Conservation (phyloP, 1,140 invertebrate species). For the Rhyacophila brunnea region DNA sequence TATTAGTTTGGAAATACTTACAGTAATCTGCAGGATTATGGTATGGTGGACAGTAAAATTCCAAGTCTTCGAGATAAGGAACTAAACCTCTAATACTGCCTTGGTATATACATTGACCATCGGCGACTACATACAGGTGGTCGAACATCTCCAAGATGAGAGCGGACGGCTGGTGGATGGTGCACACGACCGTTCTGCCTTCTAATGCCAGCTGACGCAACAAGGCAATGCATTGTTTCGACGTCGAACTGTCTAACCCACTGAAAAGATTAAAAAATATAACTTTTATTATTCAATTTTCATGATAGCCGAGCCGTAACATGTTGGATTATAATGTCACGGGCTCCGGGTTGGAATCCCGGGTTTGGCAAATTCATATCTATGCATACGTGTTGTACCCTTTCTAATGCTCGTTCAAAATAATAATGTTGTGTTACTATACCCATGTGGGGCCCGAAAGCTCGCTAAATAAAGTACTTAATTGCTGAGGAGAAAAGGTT, state of each 20-base stretch:
- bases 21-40: slow-evolving; percentile 90
- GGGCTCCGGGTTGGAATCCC: no score
- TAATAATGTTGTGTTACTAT: no score
- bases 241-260: slow-evolving; percentile 87
- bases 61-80: slow-evolving; percentile 71
- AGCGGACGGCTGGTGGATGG: slow-evolving; percentile 90
- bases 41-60: slow-evolving; percentile 78
- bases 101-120: slow-evolving; percentile 81
- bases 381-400: no score
- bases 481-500: no score
- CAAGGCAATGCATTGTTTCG: slow-evolving; percentile 82
- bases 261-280: no score
- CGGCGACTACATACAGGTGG: slow-evolving; percentile 78
- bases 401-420: no score
- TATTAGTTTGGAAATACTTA: slow-evolving; percentile 60
- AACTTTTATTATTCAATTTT: no score
- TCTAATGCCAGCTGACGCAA: slow-evolving; percentile 80
- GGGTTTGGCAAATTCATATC: no score
- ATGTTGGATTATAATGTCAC: no score
- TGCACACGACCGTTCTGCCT: slow-evolving; percentile 88
- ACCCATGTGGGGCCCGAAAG: no score
- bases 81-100: slow-evolving; percentile 72
- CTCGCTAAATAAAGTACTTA: no score
- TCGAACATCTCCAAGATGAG: slow-evolving; percentile 88
- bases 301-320: no score